Base-by-base conservation (phyloP, 2,888 invertebrate genomes). In the Aethes cnicana region DNA sequence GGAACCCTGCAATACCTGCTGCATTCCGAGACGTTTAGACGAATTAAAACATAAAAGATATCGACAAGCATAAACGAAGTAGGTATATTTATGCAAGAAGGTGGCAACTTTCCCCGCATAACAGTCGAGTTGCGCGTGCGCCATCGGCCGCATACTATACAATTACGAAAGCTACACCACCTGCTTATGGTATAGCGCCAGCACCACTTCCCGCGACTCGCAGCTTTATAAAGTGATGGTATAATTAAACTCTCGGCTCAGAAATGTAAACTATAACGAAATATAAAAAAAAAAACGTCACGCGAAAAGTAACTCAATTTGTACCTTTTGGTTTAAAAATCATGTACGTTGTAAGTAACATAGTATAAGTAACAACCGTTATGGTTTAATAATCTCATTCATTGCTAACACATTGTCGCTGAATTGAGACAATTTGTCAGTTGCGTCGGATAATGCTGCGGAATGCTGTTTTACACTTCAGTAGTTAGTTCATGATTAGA, bases 81-180 rank as follows among this genome's bases (percentile, higher is more conserved):
- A n/a, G n/a, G n/a, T 53, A 69, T 74, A 77, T 81, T 78, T 75
- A 82, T 72, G 76, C 72, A 74, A 77, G 74, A 60, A 73, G 68
- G 72, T 65, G 70, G 75, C 78, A 80, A 87, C 85, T 88, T 88
- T 88, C 86, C 79, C 87, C 72, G 64, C 58, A 32, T 47, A 59
- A 55, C 57, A 39, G 52, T 52, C 55, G 54, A 57, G 57, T 66
- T 66, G 65, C 75, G 74, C 72, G 72, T 67, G 62, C 58, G 69
- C 66, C 32, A 68, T 56, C 72, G 77, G 62, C 75, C 78, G 76
- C 80, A 62, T 68, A 72, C 77, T 72, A 72, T 76, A 83, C 75
- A 74, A 77, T 87, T 88, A 82, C 84, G 88, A 88, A 87, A 88
- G 87, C 80, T 84, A 79, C 77, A 72, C 66, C 68, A 65, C 70